A percentile compares a stretch with the other conserved stretches of the same genome.
These are phyloP conservation scores for Pemphigus obesinymphae DNA, from an alignment of 1,140 invertebrate genomes.

Conservation along the genomic window DNA sequence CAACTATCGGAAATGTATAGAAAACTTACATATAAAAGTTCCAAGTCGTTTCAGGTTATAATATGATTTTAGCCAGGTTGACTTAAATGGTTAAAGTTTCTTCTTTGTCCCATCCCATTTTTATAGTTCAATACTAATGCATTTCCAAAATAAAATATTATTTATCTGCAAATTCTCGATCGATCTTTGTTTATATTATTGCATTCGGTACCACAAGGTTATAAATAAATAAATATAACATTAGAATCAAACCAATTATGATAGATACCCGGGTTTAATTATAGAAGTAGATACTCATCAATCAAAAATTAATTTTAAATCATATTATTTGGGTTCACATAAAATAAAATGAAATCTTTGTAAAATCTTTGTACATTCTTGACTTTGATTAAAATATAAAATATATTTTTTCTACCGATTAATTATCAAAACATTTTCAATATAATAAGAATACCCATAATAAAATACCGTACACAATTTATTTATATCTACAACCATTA, in stretches of 20 bases:
- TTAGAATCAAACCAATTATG: neutral
- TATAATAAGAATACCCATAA: too few species aligned
- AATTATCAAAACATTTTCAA: too few species aligned
- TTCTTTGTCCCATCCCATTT: neutral
- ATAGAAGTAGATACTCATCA: too few species aligned
- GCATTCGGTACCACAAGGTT: too few species aligned
- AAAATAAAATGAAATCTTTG: too few species aligned
- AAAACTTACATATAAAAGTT: neutral
- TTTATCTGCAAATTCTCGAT: neutral
- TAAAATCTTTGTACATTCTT: too few species aligned
- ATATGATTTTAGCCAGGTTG: neutral
- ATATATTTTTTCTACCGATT: too few species aligned
- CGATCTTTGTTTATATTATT: neutral
- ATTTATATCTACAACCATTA: too few species aligned
- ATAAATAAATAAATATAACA: neutral
- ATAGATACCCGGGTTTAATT: neutral
- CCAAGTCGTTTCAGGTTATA: neutral
- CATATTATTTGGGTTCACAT: too few species aligned
- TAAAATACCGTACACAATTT: too few species aligned
- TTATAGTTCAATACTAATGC: neutral
- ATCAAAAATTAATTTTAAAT: too few species aligned
- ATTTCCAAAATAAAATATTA: neutral
- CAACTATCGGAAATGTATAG: constrained; percentile 6
- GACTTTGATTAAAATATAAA: too few species aligned
- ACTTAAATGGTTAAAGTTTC: constrained; percentile 15